phyloP scores from a whole-genome alignment of 2,888 invertebrate genomes.

The Caenorhabditis sp. region DNA sequence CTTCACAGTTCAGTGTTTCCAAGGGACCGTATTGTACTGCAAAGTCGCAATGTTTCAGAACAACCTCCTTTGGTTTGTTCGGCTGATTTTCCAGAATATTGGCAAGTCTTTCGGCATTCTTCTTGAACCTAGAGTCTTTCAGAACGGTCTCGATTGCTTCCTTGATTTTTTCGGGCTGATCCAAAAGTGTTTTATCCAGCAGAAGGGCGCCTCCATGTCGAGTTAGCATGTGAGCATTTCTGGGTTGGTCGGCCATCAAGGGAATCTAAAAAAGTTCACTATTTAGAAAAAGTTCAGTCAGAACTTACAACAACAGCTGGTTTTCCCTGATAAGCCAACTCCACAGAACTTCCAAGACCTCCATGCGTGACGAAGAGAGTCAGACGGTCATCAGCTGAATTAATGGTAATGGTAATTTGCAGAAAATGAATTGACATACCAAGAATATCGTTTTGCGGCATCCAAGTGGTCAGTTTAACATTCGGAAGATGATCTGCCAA shows the following conservation, averaged over 20 bases:
- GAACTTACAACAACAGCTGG: constrained; percentile 53
- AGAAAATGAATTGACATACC: constrained; percentile 29
- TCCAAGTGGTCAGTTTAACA: constrained; percentile 62
- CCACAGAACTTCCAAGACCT: constrained; percentile 65
- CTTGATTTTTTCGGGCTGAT: constrained; percentile 32
- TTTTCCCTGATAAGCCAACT: constrained; percentile 64
- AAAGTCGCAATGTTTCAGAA: constrained; percentile 63
- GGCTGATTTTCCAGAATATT: constrained; percentile 59
- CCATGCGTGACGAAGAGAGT: constrained; percentile 66
- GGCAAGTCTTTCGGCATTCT: constrained; percentile 55
- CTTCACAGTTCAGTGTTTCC: constrained; percentile 54
- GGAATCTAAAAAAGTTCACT: constrained; percentile 45
- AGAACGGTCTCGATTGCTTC: constrained; percentile 55
- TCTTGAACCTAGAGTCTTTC: constrained; percentile 26
- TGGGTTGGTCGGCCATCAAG: constrained; percentile 64
- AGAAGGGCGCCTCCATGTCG: constrained; percentile 60
- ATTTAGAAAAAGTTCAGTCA: neutral
- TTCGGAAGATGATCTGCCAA: constrained; percentile 52
- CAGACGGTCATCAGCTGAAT: constrained; percentile 62
- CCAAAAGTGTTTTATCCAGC: constrained; percentile 47
- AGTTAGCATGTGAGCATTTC: constrained; percentile 65
- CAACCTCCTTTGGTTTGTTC: constrained; percentile 57
- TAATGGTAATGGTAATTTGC: no score
- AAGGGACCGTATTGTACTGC: constrained; percentile 56
- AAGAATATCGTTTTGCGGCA: constrained; percentile 61